Evolutionary conservation across 2,797 vertebrate genomes (phyloP).

Genomic region (Coregonus ussuriensis): DNA sequence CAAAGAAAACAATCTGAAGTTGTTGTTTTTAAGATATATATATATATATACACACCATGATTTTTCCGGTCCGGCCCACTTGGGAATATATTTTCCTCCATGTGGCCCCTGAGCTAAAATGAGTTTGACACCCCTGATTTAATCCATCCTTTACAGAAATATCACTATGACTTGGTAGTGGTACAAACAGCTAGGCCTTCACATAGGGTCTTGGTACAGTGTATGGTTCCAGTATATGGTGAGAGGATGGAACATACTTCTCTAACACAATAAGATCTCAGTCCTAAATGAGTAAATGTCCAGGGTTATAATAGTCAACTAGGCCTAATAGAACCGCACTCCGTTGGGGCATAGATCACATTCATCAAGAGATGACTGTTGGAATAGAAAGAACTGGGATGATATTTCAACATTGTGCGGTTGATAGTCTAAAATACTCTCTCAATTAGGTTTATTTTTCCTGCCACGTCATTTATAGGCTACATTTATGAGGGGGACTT

Average conservation of each 20-base stretch:
- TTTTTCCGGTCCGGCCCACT: no score
- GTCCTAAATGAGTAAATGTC: not conserved
- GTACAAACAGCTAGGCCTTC: not conserved
- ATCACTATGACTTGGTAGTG: not conserved
- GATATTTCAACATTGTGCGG: not conserved
- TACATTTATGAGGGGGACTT: not conserved
- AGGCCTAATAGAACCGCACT: not conserved
- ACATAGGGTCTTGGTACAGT: no score
- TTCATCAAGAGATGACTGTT: no score
- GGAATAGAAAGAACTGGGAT: not conserved
- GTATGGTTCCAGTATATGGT: not conserved
- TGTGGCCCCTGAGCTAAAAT: no score
- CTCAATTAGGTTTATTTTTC: not conserved
- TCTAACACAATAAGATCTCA: not conserved
- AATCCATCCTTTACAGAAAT: not conserved
- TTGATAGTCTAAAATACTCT: not conserved
- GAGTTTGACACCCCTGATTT: no score
- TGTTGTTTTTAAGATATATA: no score
- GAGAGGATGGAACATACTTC: no score
- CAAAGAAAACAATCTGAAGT: no score
- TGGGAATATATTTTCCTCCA: no score
- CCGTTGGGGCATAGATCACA: no score
- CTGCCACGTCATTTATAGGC: not conserved
- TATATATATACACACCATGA: no score
- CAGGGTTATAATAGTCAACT: not conserved